phyloP scores from a whole-genome alignment of 2,797 vertebrate species.

The Phylloscopus collybita region DNA sequence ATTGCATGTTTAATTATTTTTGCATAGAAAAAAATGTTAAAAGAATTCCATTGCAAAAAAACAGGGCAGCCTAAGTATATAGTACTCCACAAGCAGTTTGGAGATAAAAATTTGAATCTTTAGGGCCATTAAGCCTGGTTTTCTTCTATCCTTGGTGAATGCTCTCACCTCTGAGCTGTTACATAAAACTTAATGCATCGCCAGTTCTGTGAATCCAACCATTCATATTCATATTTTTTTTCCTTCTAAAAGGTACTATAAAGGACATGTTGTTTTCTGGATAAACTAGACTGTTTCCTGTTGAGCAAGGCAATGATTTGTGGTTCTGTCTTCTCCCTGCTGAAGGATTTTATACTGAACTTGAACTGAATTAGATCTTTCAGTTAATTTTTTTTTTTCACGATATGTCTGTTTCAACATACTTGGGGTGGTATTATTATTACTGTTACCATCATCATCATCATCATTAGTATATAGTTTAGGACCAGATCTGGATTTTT shows the following conservation, averaged over 20 bases:
- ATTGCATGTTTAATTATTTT: conserved; percentile 16
- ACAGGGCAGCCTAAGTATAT: neutral
- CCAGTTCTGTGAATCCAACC: conserved; percentile 45
- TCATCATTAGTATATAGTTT: neutral
- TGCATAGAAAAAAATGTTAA: neutral
- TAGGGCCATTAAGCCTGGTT: neutral
- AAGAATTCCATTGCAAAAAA: neutral
- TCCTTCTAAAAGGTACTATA: neutral
- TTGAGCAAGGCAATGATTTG: neutral
- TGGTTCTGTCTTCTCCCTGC: neutral
- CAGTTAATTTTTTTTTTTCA: neutral
- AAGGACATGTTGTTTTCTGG: conserved; percentile 1
- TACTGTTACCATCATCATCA: neutral
- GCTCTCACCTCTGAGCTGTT: conserved; percentile 1
- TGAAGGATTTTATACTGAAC: conserved; percentile 2
- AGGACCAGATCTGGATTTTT: neutral
- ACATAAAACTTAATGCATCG: neutral
- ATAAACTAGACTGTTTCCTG: neutral
- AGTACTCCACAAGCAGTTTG: neutral
- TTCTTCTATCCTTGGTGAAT: neutral
- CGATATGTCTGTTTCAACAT: neutral
- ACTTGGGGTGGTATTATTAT: neutral
- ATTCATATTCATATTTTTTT: conserved; percentile 6
- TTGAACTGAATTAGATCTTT: neutral
- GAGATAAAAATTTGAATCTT: conserved; percentile 17